Conservation (phyloP, 37 sponge, comb jelly and placozoan genomes). For the Agelas oroides region DNA sequence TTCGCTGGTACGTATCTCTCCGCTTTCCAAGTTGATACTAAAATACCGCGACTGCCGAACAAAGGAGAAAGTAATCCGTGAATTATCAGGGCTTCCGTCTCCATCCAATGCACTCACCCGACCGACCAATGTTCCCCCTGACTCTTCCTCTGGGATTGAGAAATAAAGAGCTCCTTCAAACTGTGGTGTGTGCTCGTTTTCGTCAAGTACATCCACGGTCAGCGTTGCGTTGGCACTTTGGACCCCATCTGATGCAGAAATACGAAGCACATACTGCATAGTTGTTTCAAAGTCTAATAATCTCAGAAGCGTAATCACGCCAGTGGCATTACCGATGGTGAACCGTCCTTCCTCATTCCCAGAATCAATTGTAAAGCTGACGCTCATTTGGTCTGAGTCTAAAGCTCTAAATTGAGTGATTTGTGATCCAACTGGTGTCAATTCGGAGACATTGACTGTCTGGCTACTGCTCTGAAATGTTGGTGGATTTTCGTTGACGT, state of each 20-base stretch:
- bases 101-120: slow-evolving; percentile 57
- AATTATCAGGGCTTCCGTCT: slow-evolving; percentile 33
- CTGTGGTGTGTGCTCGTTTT: slow-evolving; percentile 77
- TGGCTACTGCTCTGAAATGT: slow-evolving; percentile 24
- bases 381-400: slow-evolving; percentile 44
- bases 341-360: slow-evolving; percentile 58
- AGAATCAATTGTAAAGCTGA: slow-evolving; percentile 23
- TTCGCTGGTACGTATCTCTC: slow-evolving; percentile 56
- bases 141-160: slow-evolving; percentile 26
- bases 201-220: slow-evolving; percentile 71
- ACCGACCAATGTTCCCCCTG: slow-evolving; percentile 34
- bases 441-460: slow-evolving; percentile 57
- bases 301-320: slow-evolving; percentile 35
- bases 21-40: slow-evolving; percentile 47
- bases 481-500: slow-evolving; percentile 80
- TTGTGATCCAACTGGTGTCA: slow-evolving; percentile 2
- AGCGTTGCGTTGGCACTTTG: slow-evolving; percentile 21
- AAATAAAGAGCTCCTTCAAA: slow-evolving; percentile 40
- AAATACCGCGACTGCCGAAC: slow-evolving; percentile 16
- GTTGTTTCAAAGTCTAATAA: slow-evolving; percentile 76
- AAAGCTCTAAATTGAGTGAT: slow-evolving; percentile 38
- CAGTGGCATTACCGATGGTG: slow-evolving; percentile 50
- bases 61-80: slow-evolving; percentile 31
- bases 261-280: slow-evolving; percentile 36
- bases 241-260: slow-evolving; percentile 61